Percentiles rank a stretch among this genome's conserved stretches.
phyloP scores from a whole-genome alignment of 2,888 invertebrate species.

The Stramonita haemastoma region DNA sequence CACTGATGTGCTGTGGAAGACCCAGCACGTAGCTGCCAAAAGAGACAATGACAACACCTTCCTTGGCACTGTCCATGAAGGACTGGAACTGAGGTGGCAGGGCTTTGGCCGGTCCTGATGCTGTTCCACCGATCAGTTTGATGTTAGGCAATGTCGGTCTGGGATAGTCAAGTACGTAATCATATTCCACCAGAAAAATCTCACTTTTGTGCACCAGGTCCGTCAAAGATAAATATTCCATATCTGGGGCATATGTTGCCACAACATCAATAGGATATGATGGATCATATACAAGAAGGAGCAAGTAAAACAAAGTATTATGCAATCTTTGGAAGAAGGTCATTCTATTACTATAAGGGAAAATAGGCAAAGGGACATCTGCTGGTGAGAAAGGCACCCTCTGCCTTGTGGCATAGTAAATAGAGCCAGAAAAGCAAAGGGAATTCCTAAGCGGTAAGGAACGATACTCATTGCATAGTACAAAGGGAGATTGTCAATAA shows the following conservation, averaged over 20 bases:
- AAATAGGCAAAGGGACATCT: neutral
- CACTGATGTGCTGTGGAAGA: conserved; percentile 20
- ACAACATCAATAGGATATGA: neutral
- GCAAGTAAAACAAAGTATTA: neutral
- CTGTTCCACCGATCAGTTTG: conserved; percentile 52
- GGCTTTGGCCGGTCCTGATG: conserved; percentile 47
- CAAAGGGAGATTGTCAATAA: neutral
- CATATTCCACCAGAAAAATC: conserved; percentile 50
- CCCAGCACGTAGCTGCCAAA: conserved; percentile 52
- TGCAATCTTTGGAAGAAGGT: conserved; percentile 4
- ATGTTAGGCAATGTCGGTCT: conserved; percentile 51
- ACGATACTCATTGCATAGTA: neutral
- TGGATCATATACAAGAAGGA: neutral
- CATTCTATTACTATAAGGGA: neutral
- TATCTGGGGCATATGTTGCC: neutral
- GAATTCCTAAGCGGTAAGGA: neutral
- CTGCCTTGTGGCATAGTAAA: neutral
- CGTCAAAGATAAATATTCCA: neutral
- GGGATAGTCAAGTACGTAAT: conserved; percentile 51
- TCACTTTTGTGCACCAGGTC: conserved; percentile 41
- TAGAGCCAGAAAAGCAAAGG: neutral
- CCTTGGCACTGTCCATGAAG: conserved; percentile 48
- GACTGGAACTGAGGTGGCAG: conserved; percentile 51
- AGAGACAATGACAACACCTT: conserved; percentile 54
- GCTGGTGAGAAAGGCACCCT: neutral